These are phyloP conservation scores for Tetranychus truncatus DNA, from an alignment of 2,888 invertebrate genomes.

Conservation along the genomic window DNA sequence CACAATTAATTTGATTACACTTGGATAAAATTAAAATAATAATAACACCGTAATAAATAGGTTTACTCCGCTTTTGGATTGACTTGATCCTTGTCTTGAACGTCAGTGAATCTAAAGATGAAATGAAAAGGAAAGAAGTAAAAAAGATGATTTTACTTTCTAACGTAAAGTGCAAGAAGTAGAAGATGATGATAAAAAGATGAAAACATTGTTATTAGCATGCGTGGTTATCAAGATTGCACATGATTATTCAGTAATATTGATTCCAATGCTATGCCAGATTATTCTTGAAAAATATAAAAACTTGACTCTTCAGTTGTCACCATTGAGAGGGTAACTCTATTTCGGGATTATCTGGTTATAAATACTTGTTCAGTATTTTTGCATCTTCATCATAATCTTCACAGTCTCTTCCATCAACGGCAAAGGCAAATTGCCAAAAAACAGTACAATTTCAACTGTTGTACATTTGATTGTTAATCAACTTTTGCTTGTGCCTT, in stretches of 20 bases:
- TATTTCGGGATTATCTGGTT: background rate
- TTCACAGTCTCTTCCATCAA: background rate
- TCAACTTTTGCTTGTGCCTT: too few relatives aligned
- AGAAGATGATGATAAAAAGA: background rate
- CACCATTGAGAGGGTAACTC: background rate
- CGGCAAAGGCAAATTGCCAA: background rate
- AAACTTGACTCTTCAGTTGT: background rate
- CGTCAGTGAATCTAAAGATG: background rate
- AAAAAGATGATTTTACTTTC: background rate
- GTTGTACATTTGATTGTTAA: too few relatives aligned
- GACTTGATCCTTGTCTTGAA: background rate
- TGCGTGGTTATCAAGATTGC: background rate
- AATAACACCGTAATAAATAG: background rate
- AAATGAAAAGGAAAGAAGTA: background rate
- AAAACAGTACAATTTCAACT: background rate
- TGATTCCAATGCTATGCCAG: too few relatives aligned
- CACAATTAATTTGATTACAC: too few relatives aligned
- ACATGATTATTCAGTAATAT: background rate
- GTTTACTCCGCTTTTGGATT: background rate
- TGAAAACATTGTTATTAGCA: background rate
- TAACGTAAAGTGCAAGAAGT: background rate
- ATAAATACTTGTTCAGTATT: background rate
- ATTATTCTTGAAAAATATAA: too few relatives aligned
- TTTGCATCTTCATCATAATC: background rate
- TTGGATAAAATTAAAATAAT: background rate